Conservation (phyloP, 2,113 vertebrate genomes). For the Chloropsis cyanopogon region DNA sequence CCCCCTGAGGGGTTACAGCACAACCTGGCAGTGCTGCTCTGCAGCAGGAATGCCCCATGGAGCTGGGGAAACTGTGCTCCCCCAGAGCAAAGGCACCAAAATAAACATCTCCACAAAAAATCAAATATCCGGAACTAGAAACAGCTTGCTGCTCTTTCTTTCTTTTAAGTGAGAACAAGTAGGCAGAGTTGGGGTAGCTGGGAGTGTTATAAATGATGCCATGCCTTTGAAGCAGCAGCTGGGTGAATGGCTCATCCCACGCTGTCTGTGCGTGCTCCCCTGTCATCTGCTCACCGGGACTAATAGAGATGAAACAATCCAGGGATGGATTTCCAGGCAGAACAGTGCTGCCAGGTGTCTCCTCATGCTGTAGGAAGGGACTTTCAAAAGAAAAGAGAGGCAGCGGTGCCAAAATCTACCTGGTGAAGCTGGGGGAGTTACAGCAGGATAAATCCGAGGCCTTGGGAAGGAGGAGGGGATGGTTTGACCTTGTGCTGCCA, state of each 20-base stretch:
- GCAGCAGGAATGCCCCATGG: not conserved
- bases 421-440: not conserved
- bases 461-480: not conserved
- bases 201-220: constrained; percentile 51
- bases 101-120: not conserved
- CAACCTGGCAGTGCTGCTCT: not conserved
- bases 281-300: constrained; percentile 25
- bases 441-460: rapidly evolving
- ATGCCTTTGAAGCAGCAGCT: constrained; percentile 56
- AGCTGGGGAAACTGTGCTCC: not conserved
- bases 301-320: constrained; percentile 47
- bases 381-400: not conserved
- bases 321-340: not conserved
- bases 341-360: not conserved
- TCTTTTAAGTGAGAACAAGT: not conserved
- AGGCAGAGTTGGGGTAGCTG: constrained; percentile 17
- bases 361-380: not conserved
- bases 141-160: not conserved
- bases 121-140: not conserved
- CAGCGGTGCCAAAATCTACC: not conserved
- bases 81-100: not conserved
- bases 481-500: not conserved
- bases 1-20: not conserved
- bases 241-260: constrained; percentile 55
- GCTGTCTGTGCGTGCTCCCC: constrained; percentile 13